These are phyloP conservation scores for Alosa alosa DNA, from an alignment of 2,113 vertebrate species.

Conservation along the genomic window DNA sequence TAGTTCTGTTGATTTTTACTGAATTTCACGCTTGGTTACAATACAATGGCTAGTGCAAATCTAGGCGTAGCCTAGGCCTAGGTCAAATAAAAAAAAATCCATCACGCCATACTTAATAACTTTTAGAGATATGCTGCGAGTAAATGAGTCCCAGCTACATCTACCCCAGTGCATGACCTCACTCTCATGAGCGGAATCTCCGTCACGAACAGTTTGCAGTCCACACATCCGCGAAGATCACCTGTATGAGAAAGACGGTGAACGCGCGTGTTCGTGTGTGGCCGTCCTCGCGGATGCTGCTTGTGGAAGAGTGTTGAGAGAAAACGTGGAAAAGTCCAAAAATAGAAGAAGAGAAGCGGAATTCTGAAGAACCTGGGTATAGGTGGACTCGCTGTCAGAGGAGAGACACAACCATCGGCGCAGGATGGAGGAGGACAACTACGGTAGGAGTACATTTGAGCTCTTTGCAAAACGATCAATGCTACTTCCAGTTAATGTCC, in stretches of 20 bases:
- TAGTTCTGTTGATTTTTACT: neutral
- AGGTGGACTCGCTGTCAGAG: neutral
- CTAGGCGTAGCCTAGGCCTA: neutral
- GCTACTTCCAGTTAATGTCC: neutral
- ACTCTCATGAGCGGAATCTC: neutral
- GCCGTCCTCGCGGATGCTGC: neutral
- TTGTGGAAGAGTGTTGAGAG: neutral
- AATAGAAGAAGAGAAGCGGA: neutral
- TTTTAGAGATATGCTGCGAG: neutral
- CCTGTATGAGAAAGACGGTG: neutral
- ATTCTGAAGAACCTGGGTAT: neutral
- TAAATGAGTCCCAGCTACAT: neutral
- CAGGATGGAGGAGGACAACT: conserved; percentile 45
- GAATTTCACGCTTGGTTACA: neutral
- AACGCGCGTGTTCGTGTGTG: neutral
- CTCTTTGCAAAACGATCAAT: neutral
- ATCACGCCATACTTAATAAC: neutral
- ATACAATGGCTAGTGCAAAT: neutral
- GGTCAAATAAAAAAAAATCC: neutral
- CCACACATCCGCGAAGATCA: neutral
- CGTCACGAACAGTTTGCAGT: neutral
- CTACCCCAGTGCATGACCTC: neutral
- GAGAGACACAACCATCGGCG: neutral
- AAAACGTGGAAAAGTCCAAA: neutral
- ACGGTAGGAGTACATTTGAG: conserved; percentile 36